Percentiles rank a stretch among this genome's conserved stretches.
phyloP scores from a whole-genome alignment of 2,113 vertebrate species.

The Chaenocephalus aceratus region DNA sequence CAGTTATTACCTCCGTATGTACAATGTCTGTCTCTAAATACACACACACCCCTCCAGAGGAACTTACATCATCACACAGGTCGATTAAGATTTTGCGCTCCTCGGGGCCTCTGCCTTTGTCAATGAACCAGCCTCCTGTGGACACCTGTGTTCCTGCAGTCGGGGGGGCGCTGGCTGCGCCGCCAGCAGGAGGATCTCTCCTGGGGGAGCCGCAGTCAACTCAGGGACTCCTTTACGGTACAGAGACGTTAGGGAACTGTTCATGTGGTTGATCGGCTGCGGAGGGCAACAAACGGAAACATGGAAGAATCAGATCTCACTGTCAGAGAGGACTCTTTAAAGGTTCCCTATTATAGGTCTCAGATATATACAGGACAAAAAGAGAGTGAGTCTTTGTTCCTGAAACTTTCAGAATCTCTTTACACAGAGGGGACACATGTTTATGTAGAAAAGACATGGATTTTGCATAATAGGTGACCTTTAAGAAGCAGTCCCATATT shows the following conservation, averaged over 20 bases:
- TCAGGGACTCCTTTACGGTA: conserved; percentile 89
- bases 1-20: too few species aligned
- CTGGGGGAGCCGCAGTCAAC: conserved; percentile 62
- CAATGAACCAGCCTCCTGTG: conserved; percentile 89
- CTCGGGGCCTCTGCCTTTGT: conserved; percentile 58
- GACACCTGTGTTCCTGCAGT: conserved; percentile 61
- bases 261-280: conserved; percentile 92
- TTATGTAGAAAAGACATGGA: too few species aligned
- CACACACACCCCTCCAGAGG: background rate
- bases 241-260: conserved; percentile 90
- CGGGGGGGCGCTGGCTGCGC: background rate
- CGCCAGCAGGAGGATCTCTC: conserved; percentile 44
- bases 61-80: conserved; percentile 84
- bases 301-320: background rate
- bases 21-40: too few species aligned
- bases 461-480: too few species aligned
- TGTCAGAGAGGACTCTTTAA: background rate
- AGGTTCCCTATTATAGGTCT: background rate
- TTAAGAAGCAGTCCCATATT: too few species aligned
- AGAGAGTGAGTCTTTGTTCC: too few species aligned
- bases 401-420: too few species aligned
- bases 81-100: conserved; percentile 83
- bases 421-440: too few species aligned
- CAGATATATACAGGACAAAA: too few species aligned
- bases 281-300: conserved; percentile 28